Base-by-base conservation (phyloP, 2,888 invertebrate genomes). In the Eulithis testata region DNA sequence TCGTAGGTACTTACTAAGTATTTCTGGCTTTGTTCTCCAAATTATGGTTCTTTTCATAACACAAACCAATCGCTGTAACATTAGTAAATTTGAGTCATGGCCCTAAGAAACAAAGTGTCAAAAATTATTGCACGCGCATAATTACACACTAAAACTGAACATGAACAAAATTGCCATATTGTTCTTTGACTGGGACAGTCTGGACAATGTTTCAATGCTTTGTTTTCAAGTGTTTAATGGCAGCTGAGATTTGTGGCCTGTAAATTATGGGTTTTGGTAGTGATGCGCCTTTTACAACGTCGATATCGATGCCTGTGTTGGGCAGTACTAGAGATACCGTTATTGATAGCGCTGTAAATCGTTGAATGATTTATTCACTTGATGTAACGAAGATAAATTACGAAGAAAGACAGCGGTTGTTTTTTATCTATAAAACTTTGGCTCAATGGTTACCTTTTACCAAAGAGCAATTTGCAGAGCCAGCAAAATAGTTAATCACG, bases 161-260 rank as follows among this genome's bases (percentile, higher is more conserved):
- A 31, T 62, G 50, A 65, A 56, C 63, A 59, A 65, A 67, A 58
- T 68, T 57, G 14, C 49, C 50, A 37, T 65, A 72, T 72, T 72
- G 73, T 73, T 72, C 63, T 57, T 65, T 61, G 66, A 57, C 55
- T 53, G 69, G 63, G 72, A 68, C 74, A 73, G 68, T 37, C 61
- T 71, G 72, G 76, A 84, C 85, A 83, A 84, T 78, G 84, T 83
- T 79, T 76, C 78, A 75, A 43, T 71, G 71, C 72, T 81, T 86
- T 87, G 84, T 82, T 87, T 85, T 83, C 73, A 72, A 79, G 73
- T 79, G 78, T 87, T 89, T 90, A 86, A 89, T 82, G 82, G 82
- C 78, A 82, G 78, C 76, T 77, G 81, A 85, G 90, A 91, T 91
- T 91, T 91, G 90, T 89, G 85, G 87, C 79, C 86, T 82, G 89